A percentile compares a stretch with the other conserved stretches of the same genome.
These are phyloP conservation scores for Macrobrachium rosenbergii DNA, from an alignment of 1,140 invertebrate genomes.

Conservation along the genomic window DNA sequence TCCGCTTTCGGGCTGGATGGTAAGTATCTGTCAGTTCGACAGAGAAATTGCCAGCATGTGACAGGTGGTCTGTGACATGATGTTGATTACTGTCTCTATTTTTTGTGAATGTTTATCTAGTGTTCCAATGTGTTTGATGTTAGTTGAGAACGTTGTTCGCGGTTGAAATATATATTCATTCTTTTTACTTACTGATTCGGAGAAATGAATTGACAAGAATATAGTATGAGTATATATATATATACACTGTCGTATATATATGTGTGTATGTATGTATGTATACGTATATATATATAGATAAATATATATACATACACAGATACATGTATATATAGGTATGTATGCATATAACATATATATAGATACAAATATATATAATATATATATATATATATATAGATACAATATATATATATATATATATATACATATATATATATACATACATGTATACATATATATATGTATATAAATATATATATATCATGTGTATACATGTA, in stretches of 20 bases:
- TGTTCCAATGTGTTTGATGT: too few species aligned
- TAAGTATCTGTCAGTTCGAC: neutral
- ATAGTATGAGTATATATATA: neutral
- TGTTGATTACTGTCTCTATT: neutral
- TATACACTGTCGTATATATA: neutral
- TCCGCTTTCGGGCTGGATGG: conserved; percentile 52
- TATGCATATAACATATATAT: conserved; percentile 19
- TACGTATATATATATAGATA: neutral
- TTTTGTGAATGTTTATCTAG: neutral
- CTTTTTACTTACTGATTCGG: neutral
- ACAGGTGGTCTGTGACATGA: neutral
- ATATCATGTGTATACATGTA: neutral
- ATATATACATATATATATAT: neutral
- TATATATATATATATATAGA: conserved; percentile 16
- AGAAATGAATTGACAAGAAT: too few species aligned
- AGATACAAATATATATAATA: neutral
- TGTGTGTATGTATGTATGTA: neutral
- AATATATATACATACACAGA: too few species aligned
- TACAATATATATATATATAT: neutral
- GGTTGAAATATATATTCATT: neutral
- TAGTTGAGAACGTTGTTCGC: too few species aligned
- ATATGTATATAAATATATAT: neutral
- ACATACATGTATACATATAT: too few species aligned
- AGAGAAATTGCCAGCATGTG: neutral
- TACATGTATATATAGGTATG: conserved; percentile 2